These are phyloP conservation scores for Amphilophus citrinellus DNA, from an alignment of 2,113 vertebrate genomes.

Conservation along the genomic window DNA sequence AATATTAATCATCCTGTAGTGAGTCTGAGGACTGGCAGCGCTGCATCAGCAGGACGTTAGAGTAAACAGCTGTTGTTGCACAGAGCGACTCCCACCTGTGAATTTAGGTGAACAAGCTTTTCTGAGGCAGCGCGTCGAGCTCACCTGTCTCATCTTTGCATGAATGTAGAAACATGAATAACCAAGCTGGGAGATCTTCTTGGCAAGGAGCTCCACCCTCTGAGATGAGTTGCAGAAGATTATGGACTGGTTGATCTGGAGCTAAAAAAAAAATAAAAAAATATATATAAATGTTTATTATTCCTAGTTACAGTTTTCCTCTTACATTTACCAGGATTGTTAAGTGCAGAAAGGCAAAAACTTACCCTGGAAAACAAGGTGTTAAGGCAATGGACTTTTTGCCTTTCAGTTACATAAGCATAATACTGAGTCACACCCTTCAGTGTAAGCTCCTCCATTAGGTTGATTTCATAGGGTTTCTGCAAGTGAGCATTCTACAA, in stretches of 20 bases:
- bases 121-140: conserved; percentile 34
- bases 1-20: not conserved
- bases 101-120: conserved; percentile 19
- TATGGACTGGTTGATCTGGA: conserved; percentile 99
- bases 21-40: not conserved
- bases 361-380: conserved; percentile 98
- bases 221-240: conserved; percentile 99
- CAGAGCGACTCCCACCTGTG: not conserved
- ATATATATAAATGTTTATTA: not conserved
- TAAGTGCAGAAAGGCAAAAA: not conserved
- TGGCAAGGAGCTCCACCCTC: conserved; percentile 97
- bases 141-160: conserved; percentile 99
- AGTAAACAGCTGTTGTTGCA: too few relatives aligned
- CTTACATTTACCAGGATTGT: not conserved
- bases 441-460: conserved; percentile 99
- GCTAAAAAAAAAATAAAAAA: conserved; percentile 75
- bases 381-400: conserved; percentile 99
- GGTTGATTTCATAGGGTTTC: conserved; percentile 99
- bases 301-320: not conserved
- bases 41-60: too few relatives aligned
- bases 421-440: conserved; percentile 99
- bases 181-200: conserved; percentile 99
- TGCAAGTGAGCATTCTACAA: conserved; percentile 93
- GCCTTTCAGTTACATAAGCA: conserved; percentile 98
- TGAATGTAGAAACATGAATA: conserved; percentile 99